These are phyloP conservation scores for Apis dorsata DNA, from an alignment of 1,140 invertebrate species.

Conservation along the genomic window DNA sequence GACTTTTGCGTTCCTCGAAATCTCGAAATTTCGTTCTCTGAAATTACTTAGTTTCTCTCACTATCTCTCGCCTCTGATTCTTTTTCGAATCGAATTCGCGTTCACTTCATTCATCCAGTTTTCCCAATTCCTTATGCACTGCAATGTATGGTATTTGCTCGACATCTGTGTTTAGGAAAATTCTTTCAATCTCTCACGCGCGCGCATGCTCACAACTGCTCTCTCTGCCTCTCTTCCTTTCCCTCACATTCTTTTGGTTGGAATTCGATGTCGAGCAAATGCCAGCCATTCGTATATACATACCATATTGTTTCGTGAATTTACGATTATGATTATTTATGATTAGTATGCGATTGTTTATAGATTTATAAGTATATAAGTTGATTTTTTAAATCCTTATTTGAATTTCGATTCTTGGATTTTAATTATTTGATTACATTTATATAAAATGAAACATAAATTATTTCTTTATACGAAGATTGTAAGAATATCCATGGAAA, in stretches of 20 bases:
- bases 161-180: conserved; percentile 75
- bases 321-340: not conserved
- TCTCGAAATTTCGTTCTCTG: conserved; percentile 60
- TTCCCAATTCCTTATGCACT: conserved; percentile 2
- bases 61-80: conserved; percentile 13
- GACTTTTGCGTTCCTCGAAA: conserved; percentile 54
- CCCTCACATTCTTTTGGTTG: conserved; percentile 25
- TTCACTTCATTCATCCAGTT: not conserved
- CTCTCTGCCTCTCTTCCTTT: conserved; percentile 28
- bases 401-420: not conserved
- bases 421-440: not conserved
- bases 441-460: too few species aligned
- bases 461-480: not conserved
- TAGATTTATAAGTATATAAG: not conserved
- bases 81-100: not conserved
- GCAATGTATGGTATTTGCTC: conserved; percentile 68
- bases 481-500: conserved; percentile 15
- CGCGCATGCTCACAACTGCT: not conserved
- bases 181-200: conserved; percentile 26
- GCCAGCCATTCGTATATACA: too few species aligned
- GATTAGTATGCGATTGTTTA: not conserved
- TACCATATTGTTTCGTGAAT: not conserved
- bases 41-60: conserved; percentile 16
- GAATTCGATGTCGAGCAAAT: not conserved
- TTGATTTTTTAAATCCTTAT: not conserved